Evolutionary conservation across 2,113 vertebrate species (phyloP), one percentile per base, ranked within the genome.

Genomic region (Nipponia nippon): DNA sequence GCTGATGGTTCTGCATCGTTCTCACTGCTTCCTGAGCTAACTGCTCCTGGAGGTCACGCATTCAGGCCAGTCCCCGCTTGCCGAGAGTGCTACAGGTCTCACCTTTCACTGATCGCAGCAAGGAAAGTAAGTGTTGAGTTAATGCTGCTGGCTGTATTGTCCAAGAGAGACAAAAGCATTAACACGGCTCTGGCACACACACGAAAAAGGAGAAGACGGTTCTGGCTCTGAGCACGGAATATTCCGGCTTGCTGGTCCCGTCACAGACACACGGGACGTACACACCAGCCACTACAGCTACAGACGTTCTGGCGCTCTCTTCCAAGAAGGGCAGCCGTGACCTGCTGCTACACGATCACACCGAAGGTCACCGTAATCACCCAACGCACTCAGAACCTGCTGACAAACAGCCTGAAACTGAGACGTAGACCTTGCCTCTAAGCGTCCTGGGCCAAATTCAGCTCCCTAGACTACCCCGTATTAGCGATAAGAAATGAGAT

Each of bases 251-350:
- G 52, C 56, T 44, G 29, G 40, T 42, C 40, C 66, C 49, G 16
- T 14, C 44, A 42, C 62, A 91, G 44, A 12, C 3, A 55, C 6
- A 61, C 0, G 1, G 29, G 56, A 82, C 88, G 40, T 1, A 50
- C 29, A 32, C 7, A 32, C 10, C 79, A 72, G 42, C 26, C 0
- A 0, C 69, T 21, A 16, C 42, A 67, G 77, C 46, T 63, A 16
- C n/a, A 67, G 44, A 65, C 36, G 26, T 29, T 21, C 34, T 17
- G 46, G 42, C 29, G 13, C 53, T 26, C 55, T 44, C 26, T 69
- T 76, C 53, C 47, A 27, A 36, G 73, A 75, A 75, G 58, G 34
- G 49, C 36, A 73, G 53, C 14, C 26, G 15, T 2, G 13, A 52
- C 22, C 32, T 56, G 46, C 44, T 40, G 46, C 44, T 40, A 6